Evolutionary conservation across 2,113 vertebrate genomes (phyloP).

Genomic region (Sander lucioperca): DNA sequence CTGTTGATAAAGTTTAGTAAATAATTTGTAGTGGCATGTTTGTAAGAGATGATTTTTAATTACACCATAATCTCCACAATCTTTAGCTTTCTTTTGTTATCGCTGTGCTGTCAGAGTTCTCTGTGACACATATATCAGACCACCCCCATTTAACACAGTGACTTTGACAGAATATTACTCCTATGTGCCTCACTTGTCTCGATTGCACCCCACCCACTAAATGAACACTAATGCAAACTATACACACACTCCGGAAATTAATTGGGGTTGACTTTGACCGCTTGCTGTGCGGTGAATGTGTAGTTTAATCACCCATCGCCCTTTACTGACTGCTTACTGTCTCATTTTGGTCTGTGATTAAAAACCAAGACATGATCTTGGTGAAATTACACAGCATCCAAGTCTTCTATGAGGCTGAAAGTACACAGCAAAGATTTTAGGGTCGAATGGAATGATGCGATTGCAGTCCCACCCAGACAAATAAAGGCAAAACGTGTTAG

Average conservation of each 20-base stretch:
- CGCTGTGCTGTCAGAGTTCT: slow-evolving; percentile 41
- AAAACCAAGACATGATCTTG: slow-evolving; percentile 52
- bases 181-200: slow-evolving; percentile 32
- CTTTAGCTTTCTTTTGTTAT: slow-evolving; percentile 41
- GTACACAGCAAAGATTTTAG: not conserved
- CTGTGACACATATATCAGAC: slow-evolving; percentile 48
- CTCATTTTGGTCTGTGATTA: slow-evolving; percentile 54
- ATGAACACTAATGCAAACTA: slow-evolving; percentile 50
- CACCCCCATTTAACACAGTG: slow-evolving; percentile 41
- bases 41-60: slow-evolving; percentile 44
- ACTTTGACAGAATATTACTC: slow-evolving; percentile 31
- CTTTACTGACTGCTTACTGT: slow-evolving; percentile 49
- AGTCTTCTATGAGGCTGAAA: slow-evolving; percentile 2
- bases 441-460: slow-evolving; percentile 31
- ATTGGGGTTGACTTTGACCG: slow-evolving; percentile 51
- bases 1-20: not conserved
- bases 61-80: slow-evolving; percentile 23
- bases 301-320: slow-evolving; percentile 47
- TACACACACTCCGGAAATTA: slow-evolving; percentile 53
- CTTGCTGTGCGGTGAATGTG: slow-evolving; percentile 52
- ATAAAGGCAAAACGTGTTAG: not conserved
- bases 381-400: not conserved
- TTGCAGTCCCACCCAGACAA: not conserved
- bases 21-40: slow-evolving; percentile 1
- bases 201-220: slow-evolving; percentile 23